Base-by-base conservation (phyloP, 2,797 vertebrate genomes). In the Capromys pilorides region DNA sequence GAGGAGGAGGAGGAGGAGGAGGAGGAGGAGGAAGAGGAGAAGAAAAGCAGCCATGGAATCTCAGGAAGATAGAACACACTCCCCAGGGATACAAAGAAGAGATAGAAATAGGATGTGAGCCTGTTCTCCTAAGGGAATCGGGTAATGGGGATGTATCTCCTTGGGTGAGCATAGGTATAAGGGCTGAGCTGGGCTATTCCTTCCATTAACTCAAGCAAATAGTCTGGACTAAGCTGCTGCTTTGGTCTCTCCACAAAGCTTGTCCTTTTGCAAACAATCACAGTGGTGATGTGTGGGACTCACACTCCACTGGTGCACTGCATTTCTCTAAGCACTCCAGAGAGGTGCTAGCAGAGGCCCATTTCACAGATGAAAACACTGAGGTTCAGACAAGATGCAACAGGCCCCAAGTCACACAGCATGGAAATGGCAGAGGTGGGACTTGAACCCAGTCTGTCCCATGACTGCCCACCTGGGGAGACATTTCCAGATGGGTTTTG, bases 261-360 rank as follows among this genome's bases (percentile, higher is more conserved):
- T 10, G 7, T 6, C 21, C 64, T 79, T 18, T 41, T 31, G 9
- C 0, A 14, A 84, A 66, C 59, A 33, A 3, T 75, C 73, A 61
- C n/a, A n/a, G 19, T 24, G 80, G 71, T 8, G 54, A 26, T 6
- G n/a, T 41, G 69, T 0, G 0, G 59, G 61, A 33, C 36, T 24
- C 2, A 0, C 3, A 26, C 62, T 33, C 62, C 1, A 10, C 57
- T 16, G 9, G 5, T 6, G 2, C 26, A 10, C 59, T 4, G 9
- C 39, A 10, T 6, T 83, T 59, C 33, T 33, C 39, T 36, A 13
- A 14, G 36, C 28, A 31, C 67, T 26, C 16, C 21, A 62, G 80
- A 33, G 10, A 88, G 45, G 36, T 36, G 45, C 39, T 19, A 1
- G 45, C 45, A 9, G 64, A 13, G 9, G 6, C 19, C 19, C 81